phyloP scores from a whole-genome alignment of 2,797 vertebrate genomes.

The Eulemur rubriventer region DNA sequence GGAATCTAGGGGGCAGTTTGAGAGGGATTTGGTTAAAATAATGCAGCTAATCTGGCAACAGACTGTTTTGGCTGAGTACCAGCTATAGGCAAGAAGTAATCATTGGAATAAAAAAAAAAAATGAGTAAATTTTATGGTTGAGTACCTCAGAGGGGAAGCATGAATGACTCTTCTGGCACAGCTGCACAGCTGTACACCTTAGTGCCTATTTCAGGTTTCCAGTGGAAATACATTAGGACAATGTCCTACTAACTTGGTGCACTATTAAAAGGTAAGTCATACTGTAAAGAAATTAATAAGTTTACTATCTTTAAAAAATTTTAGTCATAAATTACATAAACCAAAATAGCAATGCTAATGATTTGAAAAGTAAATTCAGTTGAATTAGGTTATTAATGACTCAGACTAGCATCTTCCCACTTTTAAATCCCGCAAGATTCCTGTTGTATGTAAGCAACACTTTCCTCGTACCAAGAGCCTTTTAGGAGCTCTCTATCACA shows the following conservation, averaged over 20 bases:
- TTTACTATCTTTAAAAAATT: not conserved
- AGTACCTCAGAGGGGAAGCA: not conserved
- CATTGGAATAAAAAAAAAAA: not conserved
- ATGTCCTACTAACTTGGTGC: not conserved
- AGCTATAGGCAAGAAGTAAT: not conserved
- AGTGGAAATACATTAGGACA: not conserved
- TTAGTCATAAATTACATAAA: not conserved
- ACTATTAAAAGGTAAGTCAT: not conserved
- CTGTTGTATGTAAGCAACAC: not conserved
- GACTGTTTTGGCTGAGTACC: not conserved
- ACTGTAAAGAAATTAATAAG: not conserved
- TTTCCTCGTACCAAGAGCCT: not conserved
- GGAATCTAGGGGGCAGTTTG: not conserved
- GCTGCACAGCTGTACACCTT: not conserved
- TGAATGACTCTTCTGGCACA: not conserved
- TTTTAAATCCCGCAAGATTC: conserved; percentile 43
- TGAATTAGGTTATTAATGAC: not conserved
- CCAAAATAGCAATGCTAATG: not conserved
- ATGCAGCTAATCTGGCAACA: not conserved
- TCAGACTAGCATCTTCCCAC: not conserved
- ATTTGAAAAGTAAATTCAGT: not conserved
- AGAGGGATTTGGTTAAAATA: not conserved
- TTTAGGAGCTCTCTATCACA: conserved; percentile 58
- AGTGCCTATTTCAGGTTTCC: not conserved
- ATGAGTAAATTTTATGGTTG: not conserved